Base-by-base conservation (phyloP, 2,113 vertebrate species). In the Balaenoptera acutorostrata region DNA sequence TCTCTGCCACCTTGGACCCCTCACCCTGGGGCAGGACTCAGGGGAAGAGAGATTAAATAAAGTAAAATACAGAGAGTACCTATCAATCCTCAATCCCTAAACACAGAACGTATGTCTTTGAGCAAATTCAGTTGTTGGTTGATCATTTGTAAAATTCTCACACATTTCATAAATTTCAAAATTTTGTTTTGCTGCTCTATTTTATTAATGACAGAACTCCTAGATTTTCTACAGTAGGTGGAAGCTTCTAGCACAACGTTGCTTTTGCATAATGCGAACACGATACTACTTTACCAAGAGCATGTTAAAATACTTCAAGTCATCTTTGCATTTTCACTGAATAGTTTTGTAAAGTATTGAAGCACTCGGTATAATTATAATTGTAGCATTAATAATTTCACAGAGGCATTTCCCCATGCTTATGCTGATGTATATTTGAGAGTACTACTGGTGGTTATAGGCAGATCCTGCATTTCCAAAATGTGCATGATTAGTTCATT, bases 31-130 rank as follows among this genome's bases (percentile, higher is more conserved):
- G 10, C 23, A 55, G 64, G 27, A 64, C 11, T 64, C 27, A 0
- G 66, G 85, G 14, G 86, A 41, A 18, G n/a, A 46, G 2, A 23
- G 20, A 23, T 29, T 63, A 55, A 71, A 93, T 63, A 63, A 71
- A 93, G 15, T 39, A 81, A 77, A 89, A 78, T 44, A 66, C 0
- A 57, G 21, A 20, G 15, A 64, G 59, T 1, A 7, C 31, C 81
- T n/a, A 0, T 72, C 86, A 8, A 0, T 46, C 39, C 0, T 44
- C 86, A 8, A 0, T 39, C 29, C 14, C 49, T 49, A 25, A 44
- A 55, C 25, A 68, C 6, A 17, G 15, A 44, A 11, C 80, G 17
- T 63, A 3, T 12, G 15, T 81, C 80, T 61, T 78, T 61, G 41
- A 69, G 49, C 27, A 88, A 44, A 96, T 29, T 66, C 17, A 72